phyloP scores from a whole-genome alignment of 2,797 vertebrate genomes.

The Silurus aristotelis region DNA sequence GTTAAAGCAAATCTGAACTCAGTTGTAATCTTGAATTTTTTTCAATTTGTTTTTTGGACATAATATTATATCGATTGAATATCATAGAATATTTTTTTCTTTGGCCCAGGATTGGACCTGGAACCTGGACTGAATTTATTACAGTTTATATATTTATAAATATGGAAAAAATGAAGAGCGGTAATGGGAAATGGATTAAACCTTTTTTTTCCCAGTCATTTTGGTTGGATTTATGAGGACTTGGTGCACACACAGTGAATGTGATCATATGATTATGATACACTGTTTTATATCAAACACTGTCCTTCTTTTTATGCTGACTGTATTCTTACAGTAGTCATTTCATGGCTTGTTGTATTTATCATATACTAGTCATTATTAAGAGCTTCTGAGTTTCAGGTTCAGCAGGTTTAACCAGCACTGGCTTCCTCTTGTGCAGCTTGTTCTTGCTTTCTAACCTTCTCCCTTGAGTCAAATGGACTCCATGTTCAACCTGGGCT shows the following conservation, averaged over 20 bases:
- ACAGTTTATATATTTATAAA: not conserved
- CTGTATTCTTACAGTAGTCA: not conserved
- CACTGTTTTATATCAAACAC: no score
- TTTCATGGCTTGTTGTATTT: not conserved
- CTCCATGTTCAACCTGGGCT: not conserved
- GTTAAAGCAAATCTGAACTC: no score
- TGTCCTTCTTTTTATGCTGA: not conserved
- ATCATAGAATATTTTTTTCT: not conserved
- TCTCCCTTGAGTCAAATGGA: not conserved
- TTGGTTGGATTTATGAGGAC: not conserved
- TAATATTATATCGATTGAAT: no score
- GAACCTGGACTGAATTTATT: not conserved
- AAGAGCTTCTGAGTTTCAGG: constrained; percentile 49
- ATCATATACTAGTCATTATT: not conserved
- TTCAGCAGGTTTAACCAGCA: constrained; percentile 49
- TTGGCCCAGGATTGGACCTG: no score
- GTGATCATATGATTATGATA: no score
- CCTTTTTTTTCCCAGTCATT: not conserved
- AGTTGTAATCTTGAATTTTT: not conserved
- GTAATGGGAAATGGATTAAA: not conserved
- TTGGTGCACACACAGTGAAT: not conserved
- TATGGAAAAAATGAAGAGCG: not conserved
- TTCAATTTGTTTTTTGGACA: no score
- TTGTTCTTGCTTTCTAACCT: not conserved
- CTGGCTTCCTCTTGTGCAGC: constrained; percentile 28